Base-by-base conservation (phyloP, 2,113 vertebrate genomes). In the Trematomus loennbergii region DNA sequence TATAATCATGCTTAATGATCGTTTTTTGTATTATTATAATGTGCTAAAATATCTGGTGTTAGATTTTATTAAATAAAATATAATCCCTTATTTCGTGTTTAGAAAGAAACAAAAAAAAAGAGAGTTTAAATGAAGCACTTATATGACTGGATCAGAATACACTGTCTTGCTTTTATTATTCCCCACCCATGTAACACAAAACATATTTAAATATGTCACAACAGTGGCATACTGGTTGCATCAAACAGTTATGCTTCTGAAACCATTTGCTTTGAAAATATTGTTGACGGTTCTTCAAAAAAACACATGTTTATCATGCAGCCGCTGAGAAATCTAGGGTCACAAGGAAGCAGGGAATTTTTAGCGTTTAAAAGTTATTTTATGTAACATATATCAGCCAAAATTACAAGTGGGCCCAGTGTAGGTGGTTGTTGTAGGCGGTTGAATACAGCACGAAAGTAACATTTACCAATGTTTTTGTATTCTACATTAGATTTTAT, bases 221-320 rank as follows among this genome's bases (percentile, higher is more conserved):
- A 59, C 13, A 64, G 45, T 72, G 55, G 22, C 61, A 25, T 75
- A 81, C 70, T 87, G 74, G 75, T 74, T 88, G 58, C 54, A 80
- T 88, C 62, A 82, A 82, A 85, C 46, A 68, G 20, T 64, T 63
- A 18, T 45, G 20, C 62, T 63, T 82, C 61, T 49, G 59, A 49
- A 67, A 69, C 55, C 18, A 63, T 76, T 52, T 71, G 45, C 65
- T 81, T 83, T 85, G 73, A 79, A 84, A 72, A 81, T 75, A 85
- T 29, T 88, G 78, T 48, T 65, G 86, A 85, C 83, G 52, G 17
- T 18, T 12, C 20, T 67, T 71, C 57, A 55, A 45, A 60, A 17
- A 65, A 75, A 80, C 8, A 64, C 55, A 64, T 13, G 62, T 87
- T 82, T 80, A 69, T 61, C 58, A 77, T 70, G 64, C 75, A 60